phyloP scores from a whole-genome alignment of 2,113 vertebrate genomes.

The Danionella cerebrum region DNA sequence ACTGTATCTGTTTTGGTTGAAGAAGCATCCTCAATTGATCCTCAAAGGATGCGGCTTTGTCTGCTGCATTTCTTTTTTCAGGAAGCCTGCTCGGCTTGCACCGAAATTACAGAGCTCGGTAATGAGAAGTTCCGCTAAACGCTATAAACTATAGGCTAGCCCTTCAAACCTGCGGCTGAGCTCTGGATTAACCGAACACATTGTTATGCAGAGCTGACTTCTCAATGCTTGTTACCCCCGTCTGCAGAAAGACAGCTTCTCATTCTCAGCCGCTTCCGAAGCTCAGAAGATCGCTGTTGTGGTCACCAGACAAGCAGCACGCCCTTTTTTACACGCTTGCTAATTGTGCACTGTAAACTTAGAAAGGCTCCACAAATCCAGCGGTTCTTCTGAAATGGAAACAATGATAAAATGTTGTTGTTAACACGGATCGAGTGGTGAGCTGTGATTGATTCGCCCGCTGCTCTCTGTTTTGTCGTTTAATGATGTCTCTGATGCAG shows the following conservation, averaged over 20 bases:
- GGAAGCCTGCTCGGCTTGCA: constrained; percentile 54
- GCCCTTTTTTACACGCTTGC: constrained; percentile 41
- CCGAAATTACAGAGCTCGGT: constrained; percentile 58
- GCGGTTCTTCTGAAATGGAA: not conserved
- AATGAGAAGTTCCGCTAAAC: constrained; percentile 70
- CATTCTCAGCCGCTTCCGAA: constrained; percentile 34
- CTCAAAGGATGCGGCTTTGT: constrained; percentile 22
- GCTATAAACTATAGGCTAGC: constrained; percentile 67
- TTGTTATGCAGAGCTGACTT: constrained; percentile 63
- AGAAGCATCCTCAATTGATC: too few species aligned
- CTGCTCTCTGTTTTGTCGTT: not conserved
- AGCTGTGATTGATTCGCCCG: not conserved
- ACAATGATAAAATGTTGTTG: constrained; percentile 1
- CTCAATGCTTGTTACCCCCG: constrained; percentile 37
- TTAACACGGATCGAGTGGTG: not conserved
- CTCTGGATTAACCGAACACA: constrained; percentile 57
- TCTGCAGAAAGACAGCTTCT: constrained; percentile 35
- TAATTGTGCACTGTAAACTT: constrained; percentile 36
- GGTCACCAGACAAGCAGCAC: constrained; percentile 38
- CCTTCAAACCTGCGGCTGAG: constrained; percentile 49
- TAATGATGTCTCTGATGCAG: constrained; percentile 9
- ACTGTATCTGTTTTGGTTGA: too few species aligned
- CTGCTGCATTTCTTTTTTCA: constrained; percentile 40
- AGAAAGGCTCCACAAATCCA: constrained; percentile 33
- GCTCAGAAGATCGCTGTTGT: constrained; percentile 35